These are phyloP conservation scores for Anhinga rufa DNA, from an alignment of 2,113 vertebrate genomes.

Conservation along the genomic window DNA sequence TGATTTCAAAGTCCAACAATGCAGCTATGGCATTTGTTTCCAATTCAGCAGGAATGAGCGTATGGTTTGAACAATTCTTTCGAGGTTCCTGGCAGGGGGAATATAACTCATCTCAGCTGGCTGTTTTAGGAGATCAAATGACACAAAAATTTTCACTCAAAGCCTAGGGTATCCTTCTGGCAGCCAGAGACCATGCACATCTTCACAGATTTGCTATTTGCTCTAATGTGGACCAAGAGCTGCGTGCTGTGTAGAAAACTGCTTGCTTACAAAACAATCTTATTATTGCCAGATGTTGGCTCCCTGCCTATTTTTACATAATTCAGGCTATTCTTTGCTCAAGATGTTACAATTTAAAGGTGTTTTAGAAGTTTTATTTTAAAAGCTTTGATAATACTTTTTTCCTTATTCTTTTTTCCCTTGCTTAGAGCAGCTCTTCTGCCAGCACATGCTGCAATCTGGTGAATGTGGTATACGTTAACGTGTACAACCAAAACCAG, in stretches of 20 bases:
- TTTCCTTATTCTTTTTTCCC: not conserved
- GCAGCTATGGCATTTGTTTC: conserved; percentile 60
- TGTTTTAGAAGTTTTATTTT: conserved; percentile 69
- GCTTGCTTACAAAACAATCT: conserved; percentile 73
- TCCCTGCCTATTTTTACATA: conserved; percentile 65
- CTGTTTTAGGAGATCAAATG: conserved; percentile 58
- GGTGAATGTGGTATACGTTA: not conserved
- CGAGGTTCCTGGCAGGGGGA: conserved; percentile 55
- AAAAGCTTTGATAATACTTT: conserved; percentile 39
- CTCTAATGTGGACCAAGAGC: conserved; percentile 35
- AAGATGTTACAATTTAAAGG: conserved; percentile 73
- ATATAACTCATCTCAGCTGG: conserved; percentile 68
- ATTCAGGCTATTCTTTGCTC: conserved; percentile 65
- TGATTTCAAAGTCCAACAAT: conserved; percentile 64
- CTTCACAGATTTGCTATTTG: conserved; percentile 38
- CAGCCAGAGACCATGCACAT: conserved; percentile 51
- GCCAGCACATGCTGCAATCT: not conserved
- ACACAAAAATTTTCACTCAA: conserved; percentile 42
- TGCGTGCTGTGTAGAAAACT: conserved; percentile 59
- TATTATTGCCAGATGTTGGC: conserved; percentile 77
- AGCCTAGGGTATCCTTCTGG: conserved; percentile 58
- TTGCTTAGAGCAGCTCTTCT: not conserved
- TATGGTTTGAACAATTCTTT: conserved; percentile 62
- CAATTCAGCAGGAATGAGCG: conserved; percentile 58
- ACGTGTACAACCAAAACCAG: not conserved